Conservation (phyloP, 2,888 invertebrate species). For the Leucophora obtusa region DNA sequence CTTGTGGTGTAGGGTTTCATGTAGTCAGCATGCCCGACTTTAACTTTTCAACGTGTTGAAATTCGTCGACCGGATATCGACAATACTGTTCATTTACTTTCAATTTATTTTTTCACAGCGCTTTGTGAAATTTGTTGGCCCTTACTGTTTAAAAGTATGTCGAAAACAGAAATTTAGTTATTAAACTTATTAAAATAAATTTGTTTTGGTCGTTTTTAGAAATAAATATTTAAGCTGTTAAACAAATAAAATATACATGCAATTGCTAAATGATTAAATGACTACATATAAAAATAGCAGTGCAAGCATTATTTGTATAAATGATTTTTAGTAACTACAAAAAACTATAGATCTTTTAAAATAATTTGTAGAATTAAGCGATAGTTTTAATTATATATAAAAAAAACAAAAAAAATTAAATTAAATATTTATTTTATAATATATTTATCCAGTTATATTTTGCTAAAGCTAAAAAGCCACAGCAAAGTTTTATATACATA, state of each 20-base stretch:
- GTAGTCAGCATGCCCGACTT: too few species aligned
- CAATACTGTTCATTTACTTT: too few species aligned
- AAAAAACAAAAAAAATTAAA: not conserved
- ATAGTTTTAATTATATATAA: not conserved
- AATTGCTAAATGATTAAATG: not conserved
- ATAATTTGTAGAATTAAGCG: too few species aligned
- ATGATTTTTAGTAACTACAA: too few species aligned
- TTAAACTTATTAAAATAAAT: not conserved
- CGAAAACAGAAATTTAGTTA: too few species aligned
- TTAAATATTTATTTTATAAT: not conserved
- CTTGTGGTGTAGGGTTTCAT: too few species aligned
- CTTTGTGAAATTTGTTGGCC: too few species aligned
- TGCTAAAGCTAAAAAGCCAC: not conserved
- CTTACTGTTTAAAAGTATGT: too few species aligned
- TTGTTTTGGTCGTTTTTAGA: not conserved
- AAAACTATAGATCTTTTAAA: too few species aligned
- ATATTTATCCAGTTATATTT: not conserved
- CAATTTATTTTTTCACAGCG: too few species aligned
- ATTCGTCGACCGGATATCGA: too few species aligned
- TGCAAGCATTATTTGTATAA: not conserved
- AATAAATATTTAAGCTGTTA: conserved; percentile 7
- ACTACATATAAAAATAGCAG: not conserved
- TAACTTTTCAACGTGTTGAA: too few species aligned
- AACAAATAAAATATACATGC: conserved; percentile 3
- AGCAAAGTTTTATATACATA: not conserved